Evolutionary conservation across 1,140 invertebrate genomes (phyloP).

Genomic region (Panulirus ornatus): DNA sequence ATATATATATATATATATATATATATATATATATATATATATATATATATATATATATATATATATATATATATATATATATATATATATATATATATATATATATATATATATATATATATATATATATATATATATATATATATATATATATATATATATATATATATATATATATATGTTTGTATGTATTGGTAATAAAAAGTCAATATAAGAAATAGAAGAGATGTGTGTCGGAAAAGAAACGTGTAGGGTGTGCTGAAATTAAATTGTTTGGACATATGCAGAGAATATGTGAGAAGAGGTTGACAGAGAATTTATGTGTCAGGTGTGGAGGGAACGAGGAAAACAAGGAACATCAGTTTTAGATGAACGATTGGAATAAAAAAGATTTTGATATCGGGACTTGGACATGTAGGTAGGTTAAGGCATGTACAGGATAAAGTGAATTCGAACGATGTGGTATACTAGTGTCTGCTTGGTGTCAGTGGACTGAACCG

Average conservation of each 20-base stretch:
- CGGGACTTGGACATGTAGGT: not conserved
- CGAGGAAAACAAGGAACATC: not conserved
- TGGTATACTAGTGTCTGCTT: no score
- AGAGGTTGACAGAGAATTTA: no score
- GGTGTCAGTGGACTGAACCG: no score
- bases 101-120: constrained; percentile 14
- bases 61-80: constrained; percentile 14
- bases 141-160: constrained; percentile 14
- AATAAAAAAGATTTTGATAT: not conserved
- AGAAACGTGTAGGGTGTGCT: not conserved
- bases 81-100: constrained; percentile 14
- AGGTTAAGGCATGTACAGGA: not conserved
- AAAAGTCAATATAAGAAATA: not conserved
- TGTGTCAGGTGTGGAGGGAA: no score
- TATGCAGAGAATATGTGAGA: no score
- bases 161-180: constrained; percentile 14
- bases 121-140: constrained; percentile 14
- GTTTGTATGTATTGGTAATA: not conserved
- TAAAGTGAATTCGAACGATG: no score
- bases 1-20: constrained; percentile 14
- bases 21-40: constrained; percentile 14
- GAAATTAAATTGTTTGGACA: not conserved
- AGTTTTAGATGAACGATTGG: not conserved
- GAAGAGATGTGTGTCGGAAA: not conserved
- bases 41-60: constrained; percentile 14